Conservation (phyloP, 1,140 invertebrate genomes). For the Myzus persicae region DNA sequence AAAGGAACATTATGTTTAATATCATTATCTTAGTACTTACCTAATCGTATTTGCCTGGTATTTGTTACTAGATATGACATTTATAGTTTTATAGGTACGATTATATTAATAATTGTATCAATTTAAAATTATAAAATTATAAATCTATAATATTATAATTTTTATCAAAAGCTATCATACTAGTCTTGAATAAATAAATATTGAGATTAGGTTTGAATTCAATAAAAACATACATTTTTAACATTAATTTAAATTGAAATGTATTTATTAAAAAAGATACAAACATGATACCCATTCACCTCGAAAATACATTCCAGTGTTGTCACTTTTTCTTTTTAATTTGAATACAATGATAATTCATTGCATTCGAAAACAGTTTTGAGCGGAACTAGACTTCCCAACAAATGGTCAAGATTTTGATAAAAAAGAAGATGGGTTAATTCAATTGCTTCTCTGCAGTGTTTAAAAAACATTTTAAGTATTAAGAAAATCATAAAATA, state of each 20-base stretch:
- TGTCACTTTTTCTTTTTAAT: too few species aligned
- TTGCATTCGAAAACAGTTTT: neutral
- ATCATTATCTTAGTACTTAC: neutral
- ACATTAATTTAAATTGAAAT: neutral
- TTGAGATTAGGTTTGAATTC: neutral
- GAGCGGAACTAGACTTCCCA: too few species aligned
- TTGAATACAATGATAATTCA: neutral
- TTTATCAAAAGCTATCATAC: neutral
- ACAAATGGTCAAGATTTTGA: neutral
- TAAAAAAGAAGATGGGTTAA: neutral
- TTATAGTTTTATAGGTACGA: neutral
- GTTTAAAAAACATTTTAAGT: neutral
- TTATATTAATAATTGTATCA: neutral
- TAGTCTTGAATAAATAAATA: neutral
- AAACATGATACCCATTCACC: neutral
- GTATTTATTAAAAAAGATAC: neutral
- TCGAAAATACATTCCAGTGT: neutral
- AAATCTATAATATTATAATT: neutral
- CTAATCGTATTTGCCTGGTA: neutral
- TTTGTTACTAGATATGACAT: neutral
- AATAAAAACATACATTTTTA: neutral
- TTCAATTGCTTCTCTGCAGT: neutral
- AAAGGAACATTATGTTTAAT: neutral
- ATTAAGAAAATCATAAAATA: neutral
- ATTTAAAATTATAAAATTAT: neutral